Conservation (phyloP, 2,113 vertebrate genomes). For the Nothobranchius furzeri region DNA sequence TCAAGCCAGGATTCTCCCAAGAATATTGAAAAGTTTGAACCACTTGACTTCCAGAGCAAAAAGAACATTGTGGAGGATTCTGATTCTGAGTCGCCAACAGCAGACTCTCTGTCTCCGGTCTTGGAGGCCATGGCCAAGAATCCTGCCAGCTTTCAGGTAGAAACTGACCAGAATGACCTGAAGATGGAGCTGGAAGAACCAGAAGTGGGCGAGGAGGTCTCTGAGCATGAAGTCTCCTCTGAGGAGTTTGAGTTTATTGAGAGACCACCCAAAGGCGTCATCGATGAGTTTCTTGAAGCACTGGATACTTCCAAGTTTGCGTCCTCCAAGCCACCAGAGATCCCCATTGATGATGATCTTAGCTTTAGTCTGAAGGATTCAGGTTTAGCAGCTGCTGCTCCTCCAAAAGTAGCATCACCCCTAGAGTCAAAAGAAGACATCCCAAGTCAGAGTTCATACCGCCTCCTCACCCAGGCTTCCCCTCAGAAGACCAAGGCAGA, state of each 20-base stretch:
- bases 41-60: slow-evolving; percentile 63
- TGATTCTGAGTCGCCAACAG: slow-evolving; percentile 77
- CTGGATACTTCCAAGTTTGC: slow-evolving; percentile 76
- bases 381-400: not conserved
- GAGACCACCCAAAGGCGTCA: slow-evolving; percentile 72
- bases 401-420: slow-evolving; percentile 5
- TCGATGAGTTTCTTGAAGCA: slow-evolving; percentile 80
- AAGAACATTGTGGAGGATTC: slow-evolving; percentile 66
- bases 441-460: slow-evolving; percentile 64
- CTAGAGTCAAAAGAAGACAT: slow-evolving; percentile 37
- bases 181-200: slow-evolving; percentile 66
- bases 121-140: slow-evolving; percentile 80
- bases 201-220: slow-evolving; percentile 71
- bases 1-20: slow-evolving; percentile 67
- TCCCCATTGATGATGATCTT: slow-evolving; percentile 68
- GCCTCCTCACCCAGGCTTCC: slow-evolving; percentile 65
- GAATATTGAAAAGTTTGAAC: slow-evolving; percentile 60
- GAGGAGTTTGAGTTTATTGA: slow-evolving; percentile 84
- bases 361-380: slow-evolving; percentile 50
- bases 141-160: slow-evolving; percentile 75
- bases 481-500: slow-evolving; percentile 73
- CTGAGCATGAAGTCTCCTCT: slow-evolving; percentile 79
- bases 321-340: slow-evolving; percentile 63
- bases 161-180: slow-evolving; percentile 53
- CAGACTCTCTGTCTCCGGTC: slow-evolving; percentile 80